Evolutionary conservation across 2,888 invertebrate genomes (phyloP), one percentile per base, ranked within the genome.

Genomic region (Drosophila histrio): DNA sequence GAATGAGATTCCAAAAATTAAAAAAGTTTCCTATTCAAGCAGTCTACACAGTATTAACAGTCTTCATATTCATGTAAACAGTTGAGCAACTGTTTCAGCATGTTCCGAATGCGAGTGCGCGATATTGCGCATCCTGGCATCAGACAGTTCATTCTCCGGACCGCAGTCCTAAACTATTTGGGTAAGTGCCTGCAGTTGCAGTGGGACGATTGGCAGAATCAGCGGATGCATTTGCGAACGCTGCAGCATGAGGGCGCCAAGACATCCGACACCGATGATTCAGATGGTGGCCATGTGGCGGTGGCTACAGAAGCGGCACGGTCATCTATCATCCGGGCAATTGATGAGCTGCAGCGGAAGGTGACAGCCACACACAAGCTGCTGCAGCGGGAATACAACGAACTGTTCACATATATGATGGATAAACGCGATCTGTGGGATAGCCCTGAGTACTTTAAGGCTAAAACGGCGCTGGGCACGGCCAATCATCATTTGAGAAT

Each of bases 361-460:
- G 66, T 71, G 2, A n/a, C 32, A 2, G 28, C 49, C 4, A 58
- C 80, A 8, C 73, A 71, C 22, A 67, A 62, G 6, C 21, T 82
- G 2, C 26, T 82, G 13, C 60, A 71, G 49, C 83, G 88, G 1
- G 82, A 82, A 30, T 76, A 76, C 44, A 46, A 69, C 9, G 79
- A 82, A n/a, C 60, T 82, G 2, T 65, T 67, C 15, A 54, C 56
- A 3, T 82, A 88, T 28, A 71, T 88, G 72, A 62, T 79, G 77
- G 68, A 79, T 36, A 82, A 82, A 21, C 65, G 57, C 1, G 79
- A 82, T 4, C 28, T 86, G 11, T 88, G 88, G 88, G 86, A 88
- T 39, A 73, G 86, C 39, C 77, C 79, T 5, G 88, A 88, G 50
- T 88, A 88, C 26, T 82, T 88, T 24, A 79, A 71, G 54, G 82